A percentile compares a stretch with the other conserved stretches of the same genome.
Conservation (phyloP, 2,888 invertebrate species). For the Campopleginae sp. region DNA sequence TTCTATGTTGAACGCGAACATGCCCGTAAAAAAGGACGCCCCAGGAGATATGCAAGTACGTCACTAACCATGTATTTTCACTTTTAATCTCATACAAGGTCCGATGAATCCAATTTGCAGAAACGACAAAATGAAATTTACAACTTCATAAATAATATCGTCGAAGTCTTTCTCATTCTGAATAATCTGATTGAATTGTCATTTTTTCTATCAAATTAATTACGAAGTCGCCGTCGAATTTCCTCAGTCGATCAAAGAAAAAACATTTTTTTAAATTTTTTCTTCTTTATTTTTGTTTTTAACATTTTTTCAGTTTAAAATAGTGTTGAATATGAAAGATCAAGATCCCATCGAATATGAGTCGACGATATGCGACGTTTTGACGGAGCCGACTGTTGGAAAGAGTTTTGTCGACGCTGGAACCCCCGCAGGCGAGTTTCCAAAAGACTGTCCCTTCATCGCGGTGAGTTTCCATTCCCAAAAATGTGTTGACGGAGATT, state of each 20-base stretch:
- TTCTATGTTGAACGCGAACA: conserved; percentile 22
- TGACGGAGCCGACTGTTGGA: conserved; percentile 52
- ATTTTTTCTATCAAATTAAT: background rate
- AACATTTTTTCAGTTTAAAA: conserved; percentile 57
- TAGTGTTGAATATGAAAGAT: background rate
- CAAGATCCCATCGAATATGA: conserved; percentile 30
- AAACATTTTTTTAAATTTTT: conserved; percentile 14
- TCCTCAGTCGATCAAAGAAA: background rate
- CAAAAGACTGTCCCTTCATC: conserved; percentile 59
- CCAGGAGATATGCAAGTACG: conserved; percentile 46
- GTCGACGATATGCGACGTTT: conserved; percentile 44
- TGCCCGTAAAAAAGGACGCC: conserved; percentile 42
- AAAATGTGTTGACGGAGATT: background rate
- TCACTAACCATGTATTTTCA: background rate
- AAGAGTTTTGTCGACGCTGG: conserved; percentile 56
- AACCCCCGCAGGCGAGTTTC: conserved; percentile 57
- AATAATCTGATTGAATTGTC: too few species aligned
- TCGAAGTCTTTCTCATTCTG: too few species aligned
- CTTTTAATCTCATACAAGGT: background rate
- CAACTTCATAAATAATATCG: too few species aligned
- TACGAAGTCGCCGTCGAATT: background rate
- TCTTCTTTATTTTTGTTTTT: conserved; percentile 23
- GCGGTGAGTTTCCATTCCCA: conserved; percentile 49
- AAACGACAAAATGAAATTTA: too few species aligned
- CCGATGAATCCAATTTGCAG: too few species aligned